Evolutionary conservation across 2,888 invertebrate species (phyloP).

Genomic region (Coelopa pilipes): DNA sequence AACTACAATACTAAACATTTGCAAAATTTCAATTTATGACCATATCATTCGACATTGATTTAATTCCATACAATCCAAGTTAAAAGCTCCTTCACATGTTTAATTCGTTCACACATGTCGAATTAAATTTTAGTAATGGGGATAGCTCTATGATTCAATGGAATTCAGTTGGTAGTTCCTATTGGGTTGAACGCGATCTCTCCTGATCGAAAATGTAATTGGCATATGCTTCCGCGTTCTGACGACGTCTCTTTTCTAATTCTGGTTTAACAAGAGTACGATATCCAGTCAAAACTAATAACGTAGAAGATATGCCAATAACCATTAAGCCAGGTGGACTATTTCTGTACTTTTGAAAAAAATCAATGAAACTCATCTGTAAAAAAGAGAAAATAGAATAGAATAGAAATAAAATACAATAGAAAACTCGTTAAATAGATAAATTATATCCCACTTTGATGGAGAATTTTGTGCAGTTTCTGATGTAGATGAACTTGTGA

Average conservation of each 20-base stretch:
- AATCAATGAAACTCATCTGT: constrained; percentile 62
- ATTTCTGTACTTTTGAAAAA: constrained; percentile 50
- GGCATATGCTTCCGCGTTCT: constrained; percentile 60
- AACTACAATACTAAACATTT: constrained; percentile 23
- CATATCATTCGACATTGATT: constrained; percentile 11
- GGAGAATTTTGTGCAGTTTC: constrained; percentile 9
- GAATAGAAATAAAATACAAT: background rate
- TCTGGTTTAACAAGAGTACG: constrained; percentile 56
- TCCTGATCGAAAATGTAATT: constrained; percentile 62
- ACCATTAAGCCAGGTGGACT: constrained; percentile 58
- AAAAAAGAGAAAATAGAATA: constrained; percentile 35
- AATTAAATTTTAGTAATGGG: constrained; percentile 12
- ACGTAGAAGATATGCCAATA: constrained; percentile 56
- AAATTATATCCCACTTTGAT: constrained; percentile 26
- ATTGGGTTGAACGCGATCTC: constrained; percentile 31
- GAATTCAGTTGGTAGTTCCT: constrained; percentile 24
- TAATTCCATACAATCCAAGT: background rate
- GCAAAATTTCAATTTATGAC: constrained; percentile 18
- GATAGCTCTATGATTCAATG: constrained; percentile 12
- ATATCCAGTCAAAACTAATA: constrained; percentile 50
- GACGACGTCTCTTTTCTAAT: constrained; percentile 51
- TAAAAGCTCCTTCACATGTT: constrained; percentile 11
- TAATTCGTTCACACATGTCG: constrained; percentile 1
- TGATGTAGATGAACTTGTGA: constrained; percentile 16
- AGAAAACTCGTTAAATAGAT: background rate